Evolutionary conservation across 1,140 invertebrate species (phyloP).

Genomic region (Solen grandis): DNA sequence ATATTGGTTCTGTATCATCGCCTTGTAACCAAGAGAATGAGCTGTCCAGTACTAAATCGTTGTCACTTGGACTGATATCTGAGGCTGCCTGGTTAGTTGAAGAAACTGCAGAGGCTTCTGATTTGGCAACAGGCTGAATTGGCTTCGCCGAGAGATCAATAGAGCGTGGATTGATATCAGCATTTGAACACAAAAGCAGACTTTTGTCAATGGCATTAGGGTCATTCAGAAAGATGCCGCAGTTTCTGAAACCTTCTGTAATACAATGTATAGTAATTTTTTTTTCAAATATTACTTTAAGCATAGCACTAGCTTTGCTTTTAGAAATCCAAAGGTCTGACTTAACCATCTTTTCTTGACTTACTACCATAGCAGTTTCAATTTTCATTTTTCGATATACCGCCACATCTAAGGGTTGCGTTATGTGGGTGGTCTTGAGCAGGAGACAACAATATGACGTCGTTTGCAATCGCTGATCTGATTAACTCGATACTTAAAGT

Average conservation of each 20-base stretch:
- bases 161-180: conserved; percentile 1
- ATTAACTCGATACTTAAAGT: conserved; percentile 3
- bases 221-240: conserved; percentile 33
- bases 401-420: conserved; percentile 34
- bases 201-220: conserved; percentile 22
- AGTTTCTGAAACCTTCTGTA: conserved; percentile 39
- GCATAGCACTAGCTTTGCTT: conserved; percentile 36
- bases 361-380: conserved; percentile 42
- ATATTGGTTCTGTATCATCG: neutral
- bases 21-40: neutral
- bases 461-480: conserved; percentile 39
- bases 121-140: neutral
- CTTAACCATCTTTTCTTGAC: conserved; percentile 45
- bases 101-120: too few species aligned
- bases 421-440: conserved; percentile 33
- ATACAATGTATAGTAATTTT: conserved; percentile 45
- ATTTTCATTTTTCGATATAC: conserved; percentile 52
- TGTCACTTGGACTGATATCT: neutral
- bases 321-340: conserved; percentile 50
- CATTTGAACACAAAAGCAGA: conserved; percentile 15
- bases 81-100: neutral
- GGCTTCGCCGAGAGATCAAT: neutral
- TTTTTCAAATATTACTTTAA: conserved; percentile 42
- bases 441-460: conserved; percentile 35
- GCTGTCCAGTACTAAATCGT: neutral